Conservation (phyloP, 1,140 invertebrate species). For the Stenopsyche tienmushanensis region DNA sequence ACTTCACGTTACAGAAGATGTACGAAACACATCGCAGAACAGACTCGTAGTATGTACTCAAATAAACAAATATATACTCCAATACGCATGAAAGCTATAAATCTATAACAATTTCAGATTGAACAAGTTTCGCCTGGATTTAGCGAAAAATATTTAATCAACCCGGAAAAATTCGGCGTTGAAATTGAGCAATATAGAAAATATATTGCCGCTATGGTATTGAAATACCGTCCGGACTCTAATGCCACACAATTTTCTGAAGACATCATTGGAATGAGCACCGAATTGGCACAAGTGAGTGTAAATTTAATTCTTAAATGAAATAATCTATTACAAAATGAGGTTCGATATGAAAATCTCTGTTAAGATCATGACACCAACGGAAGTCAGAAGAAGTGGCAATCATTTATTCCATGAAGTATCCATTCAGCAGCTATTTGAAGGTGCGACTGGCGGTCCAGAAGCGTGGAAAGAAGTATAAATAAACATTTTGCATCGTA, state of each 20-base stretch:
- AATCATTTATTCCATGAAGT: constrained; percentile 75
- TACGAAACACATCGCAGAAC: constrained; percentile 63
- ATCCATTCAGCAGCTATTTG: constrained; percentile 61
- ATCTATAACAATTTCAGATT: constrained; percentile 51
- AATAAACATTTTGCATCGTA: too few species aligned
- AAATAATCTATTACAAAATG: constrained; percentile 3
- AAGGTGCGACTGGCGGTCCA: constrained; percentile 53
- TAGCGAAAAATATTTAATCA: constrained; percentile 64
- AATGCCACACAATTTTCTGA: constrained; percentile 59
- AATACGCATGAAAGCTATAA: constrained; percentile 4
- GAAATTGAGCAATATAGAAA: constrained; percentile 62
- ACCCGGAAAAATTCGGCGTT: constrained; percentile 60
- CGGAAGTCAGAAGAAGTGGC: constrained; percentile 67
- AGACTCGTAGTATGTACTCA: constrained; percentile 60
- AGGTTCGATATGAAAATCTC: not conserved
- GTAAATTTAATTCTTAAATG: not conserved
- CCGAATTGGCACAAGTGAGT: constrained; percentile 64
- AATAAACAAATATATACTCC: not conserved
- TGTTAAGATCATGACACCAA: constrained; percentile 70
- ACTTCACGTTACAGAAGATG: constrained; percentile 65
- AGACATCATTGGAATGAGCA: constrained; percentile 71
- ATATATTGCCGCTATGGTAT: constrained; percentile 61
- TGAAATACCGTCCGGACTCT: constrained; percentile 54
- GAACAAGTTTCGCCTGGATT: constrained; percentile 69
- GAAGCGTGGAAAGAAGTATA: constrained; percentile 55